Evolutionary conservation across 2,797 vertebrate species (phyloP), one percentile per base, ranked within the genome.

Genomic region (Cyprinella venusta): DNA sequence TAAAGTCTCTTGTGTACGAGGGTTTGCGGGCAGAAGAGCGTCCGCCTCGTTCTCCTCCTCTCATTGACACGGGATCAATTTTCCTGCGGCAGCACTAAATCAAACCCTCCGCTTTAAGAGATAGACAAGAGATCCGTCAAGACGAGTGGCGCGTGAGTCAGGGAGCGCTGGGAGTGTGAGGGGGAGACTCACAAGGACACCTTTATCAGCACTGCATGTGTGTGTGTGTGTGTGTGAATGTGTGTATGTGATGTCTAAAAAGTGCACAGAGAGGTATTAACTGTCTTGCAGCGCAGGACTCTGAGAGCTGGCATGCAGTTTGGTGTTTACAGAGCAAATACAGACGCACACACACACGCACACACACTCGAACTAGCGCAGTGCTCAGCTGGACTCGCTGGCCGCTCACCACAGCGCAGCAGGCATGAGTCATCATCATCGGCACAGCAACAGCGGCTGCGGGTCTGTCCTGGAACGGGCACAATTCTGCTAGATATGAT

Each of bases 361-460:
- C 83, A 64, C 64, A 79, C 50, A 36, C 79, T 75, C 54, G 69
- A 50, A 81, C 52, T 79, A 64, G 40, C 45, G 3, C 82, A 74
- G 38, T 70, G 50, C 74, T 76, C 71, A 30, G 81, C 81, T 82
- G 71, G 71, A 64, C 63, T 63, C 69, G 12, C 45, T 24, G 45
- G 50, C 63, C 77, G 48, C 33, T 54, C 52, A 13, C 81, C 63
- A 79, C 83, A 85, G 70, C 78, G 65, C 69, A 76, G 65, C 76
- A 76, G 69, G 81, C 76, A 74, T 88, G 88, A 87, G 82, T 87
- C 86, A 63, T 74, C 84, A 85, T 86, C 38, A 63, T 75, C 45
- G 45, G 50, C 85, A 88, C 64, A 50, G 87, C 82, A 88, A 88
- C 85, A 48, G 82, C 19, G 38, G 69, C 81, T 67, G 71, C 2